Percentiles rank a stretch among this genome's conserved stretches.
Conservation (phyloP, 1,140 invertebrate genomes). For the Drosophila lini region DNA sequence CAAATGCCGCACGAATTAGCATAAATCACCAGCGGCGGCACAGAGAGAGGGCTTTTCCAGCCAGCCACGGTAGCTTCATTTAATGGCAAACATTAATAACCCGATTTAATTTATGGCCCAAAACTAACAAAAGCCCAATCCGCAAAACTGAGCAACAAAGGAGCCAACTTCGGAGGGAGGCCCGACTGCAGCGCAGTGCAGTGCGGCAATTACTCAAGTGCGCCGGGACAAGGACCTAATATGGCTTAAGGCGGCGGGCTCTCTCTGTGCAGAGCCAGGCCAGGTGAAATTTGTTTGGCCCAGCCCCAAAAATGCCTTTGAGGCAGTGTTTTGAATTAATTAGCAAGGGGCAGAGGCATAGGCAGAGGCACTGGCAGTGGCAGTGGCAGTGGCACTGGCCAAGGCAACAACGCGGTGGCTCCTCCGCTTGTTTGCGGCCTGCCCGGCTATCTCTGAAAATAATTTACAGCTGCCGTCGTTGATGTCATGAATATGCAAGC, state of each 20-base stretch:
- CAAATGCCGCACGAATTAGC: slow-evolving; percentile 75
- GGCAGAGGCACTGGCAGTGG: slow-evolving; percentile 4
- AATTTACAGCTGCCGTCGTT: slow-evolving; percentile 74
- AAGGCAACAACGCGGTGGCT: slow-evolving; percentile 48
- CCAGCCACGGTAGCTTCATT: slow-evolving; percentile 68
- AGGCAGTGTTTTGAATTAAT: slow-evolving; percentile 83
- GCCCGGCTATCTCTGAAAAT: slow-evolving; percentile 67
- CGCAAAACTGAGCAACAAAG: slow-evolving; percentile 62
- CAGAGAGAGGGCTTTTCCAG: slow-evolving; percentile 31
- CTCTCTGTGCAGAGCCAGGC: slow-evolving; percentile 29
- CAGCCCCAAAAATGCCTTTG: slow-evolving; percentile 68
- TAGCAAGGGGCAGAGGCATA: slow-evolving; percentile 41
- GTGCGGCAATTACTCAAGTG: slow-evolving; percentile 76
- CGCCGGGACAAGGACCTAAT: slow-evolving; percentile 63
- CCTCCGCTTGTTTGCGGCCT: slow-evolving; percentile 64
- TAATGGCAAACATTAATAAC: slow-evolving; percentile 82
- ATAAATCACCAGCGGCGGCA: slow-evolving; percentile 63
- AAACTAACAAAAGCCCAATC: slow-evolving; percentile 75
- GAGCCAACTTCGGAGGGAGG: slow-evolving; percentile 29
- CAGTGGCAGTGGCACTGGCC: slow-evolving; percentile 10
- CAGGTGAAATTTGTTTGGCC: slow-evolving; percentile 69
- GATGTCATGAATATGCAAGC: slow-evolving; percentile 79
- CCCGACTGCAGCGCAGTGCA: slow-evolving; percentile 56
- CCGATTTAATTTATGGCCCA: slow-evolving; percentile 80
- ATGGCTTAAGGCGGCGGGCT: slow-evolving; percentile 62